Percentiles rank a stretch among this genome's conserved stretches.
These are phyloP conservation scores for Zootermopsis nevadensis DNA, from an alignment of 2,888 invertebrate genomes.

Conservation along the genomic window DNA sequence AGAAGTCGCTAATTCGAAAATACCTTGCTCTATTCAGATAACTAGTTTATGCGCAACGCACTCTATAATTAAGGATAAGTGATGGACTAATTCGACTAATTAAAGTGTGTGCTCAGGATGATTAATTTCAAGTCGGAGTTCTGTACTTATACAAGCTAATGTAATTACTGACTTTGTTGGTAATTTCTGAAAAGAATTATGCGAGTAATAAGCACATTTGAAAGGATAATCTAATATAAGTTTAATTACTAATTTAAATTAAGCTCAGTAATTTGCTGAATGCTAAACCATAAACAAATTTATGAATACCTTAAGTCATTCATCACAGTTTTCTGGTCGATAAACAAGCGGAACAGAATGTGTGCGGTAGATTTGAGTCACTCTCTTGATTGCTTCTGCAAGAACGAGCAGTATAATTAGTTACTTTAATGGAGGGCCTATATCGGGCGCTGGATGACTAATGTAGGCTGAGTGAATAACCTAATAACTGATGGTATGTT, in stretches of 20 bases:
- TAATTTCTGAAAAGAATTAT: background rate
- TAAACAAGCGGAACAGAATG: no score
- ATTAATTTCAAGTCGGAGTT: background rate
- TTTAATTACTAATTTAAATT: background rate
- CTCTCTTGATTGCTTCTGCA: no score
- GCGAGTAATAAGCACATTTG: background rate
- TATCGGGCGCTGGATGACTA: no score
- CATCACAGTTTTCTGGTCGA: background rate
- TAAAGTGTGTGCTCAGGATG: background rate
- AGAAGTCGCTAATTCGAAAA: background rate
- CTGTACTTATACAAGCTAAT: background rate
- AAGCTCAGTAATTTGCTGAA: background rate
- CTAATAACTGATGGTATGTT: no score
- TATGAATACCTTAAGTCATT: background rate
- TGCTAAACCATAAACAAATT: background rate
- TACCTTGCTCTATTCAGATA: background rate
- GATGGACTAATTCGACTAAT: background rate
- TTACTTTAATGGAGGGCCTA: no score
- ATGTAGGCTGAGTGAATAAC: no score
- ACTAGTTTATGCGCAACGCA: background rate
- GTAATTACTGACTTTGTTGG: slow-evolving; percentile 5
- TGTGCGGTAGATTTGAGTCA: no score
- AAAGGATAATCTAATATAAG: background rate
- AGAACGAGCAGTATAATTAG: no score
- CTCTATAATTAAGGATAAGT: background rate